Conservation (phyloP, 2,797 vertebrate genomes). For the Fratercula arctica region DNA sequence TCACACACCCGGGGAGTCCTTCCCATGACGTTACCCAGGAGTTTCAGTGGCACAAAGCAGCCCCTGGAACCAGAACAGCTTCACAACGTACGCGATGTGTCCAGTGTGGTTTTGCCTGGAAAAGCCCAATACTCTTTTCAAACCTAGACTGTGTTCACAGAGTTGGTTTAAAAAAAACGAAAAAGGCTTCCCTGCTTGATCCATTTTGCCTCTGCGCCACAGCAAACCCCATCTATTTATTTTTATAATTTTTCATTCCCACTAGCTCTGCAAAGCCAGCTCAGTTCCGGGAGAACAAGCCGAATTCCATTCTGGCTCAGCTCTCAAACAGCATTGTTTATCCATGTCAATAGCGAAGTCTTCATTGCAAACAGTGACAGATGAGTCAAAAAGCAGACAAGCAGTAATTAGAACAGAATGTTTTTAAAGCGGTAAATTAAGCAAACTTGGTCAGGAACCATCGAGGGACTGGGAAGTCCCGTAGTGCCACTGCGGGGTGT, state of each 20-base stretch:
- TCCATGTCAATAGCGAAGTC: not conserved
- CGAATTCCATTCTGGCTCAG: not conserved
- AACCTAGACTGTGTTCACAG: not conserved
- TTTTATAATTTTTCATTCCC: not conserved
- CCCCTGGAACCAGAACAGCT: not conserved
- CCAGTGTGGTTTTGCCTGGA: not conserved
- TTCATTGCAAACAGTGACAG: conserved; percentile 40
- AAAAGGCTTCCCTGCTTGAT: not conserved
- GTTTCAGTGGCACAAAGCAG: not conserved
- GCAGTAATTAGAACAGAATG: conserved; percentile 43
- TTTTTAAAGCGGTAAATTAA: conserved; percentile 38
- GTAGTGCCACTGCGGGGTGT: not conserved
- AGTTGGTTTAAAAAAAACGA: not conserved
- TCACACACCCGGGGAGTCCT: not conserved
- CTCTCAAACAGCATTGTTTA: conserved; percentile 34
- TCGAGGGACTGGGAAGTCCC: rapidly evolving
- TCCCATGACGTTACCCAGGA: not conserved
- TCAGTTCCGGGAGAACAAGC: not conserved
- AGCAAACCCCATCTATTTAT: not conserved
- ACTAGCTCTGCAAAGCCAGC: not conserved
- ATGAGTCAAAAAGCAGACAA: not conserved
- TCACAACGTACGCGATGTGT: rapidly evolving
- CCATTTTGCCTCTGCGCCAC: not conserved
- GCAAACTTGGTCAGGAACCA: conserved; percentile 21
- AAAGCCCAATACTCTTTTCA: not conserved